Evolutionary conservation across 2,113 vertebrate species (phyloP), one percentile per base, ranked within the genome.

Genomic region (Morone chrysops): DNA sequence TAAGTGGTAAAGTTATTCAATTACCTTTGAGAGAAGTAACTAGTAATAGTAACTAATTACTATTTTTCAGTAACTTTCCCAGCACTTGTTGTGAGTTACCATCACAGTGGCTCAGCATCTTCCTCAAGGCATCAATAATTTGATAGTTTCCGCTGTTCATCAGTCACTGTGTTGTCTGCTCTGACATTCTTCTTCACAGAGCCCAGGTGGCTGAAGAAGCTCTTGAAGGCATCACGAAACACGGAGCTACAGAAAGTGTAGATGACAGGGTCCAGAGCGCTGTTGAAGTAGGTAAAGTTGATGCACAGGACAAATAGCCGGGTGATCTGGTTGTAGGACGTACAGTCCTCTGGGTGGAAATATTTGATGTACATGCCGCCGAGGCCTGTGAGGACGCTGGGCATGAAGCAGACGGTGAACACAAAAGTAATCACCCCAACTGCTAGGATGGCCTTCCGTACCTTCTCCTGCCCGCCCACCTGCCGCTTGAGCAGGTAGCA

Each of bases 371-470:
- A 70, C 6, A 73, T 1, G 0, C 17, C 59, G 1, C 45, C 18
- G 20, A 93, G n/a, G 4, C 93, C 91, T 4, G 90, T 92, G 56
- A 91, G 2, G 22, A 92, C 82, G 1, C 76, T 77, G 3, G 94
- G 94, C 71, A 92, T n/a, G 70, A 95, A 95, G 75, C 94, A 95
- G 25, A 94, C 1, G 9, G 84, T 83, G 61, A 94, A 94, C 48
- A 93, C 87, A 16, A 60, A 14, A 18, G 84, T 71, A 66, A 95
- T 82, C 45, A 80, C 51, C 14, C 63, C 6, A 1, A 95, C 85
- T 0, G 90, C 68, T 57, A 56, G 54, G 16, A 93, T 80, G 63
- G 94, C 90, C 17, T 70, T 76, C 16, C 25, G 63, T 4, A 88
- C 79, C n/a, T 14, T 91, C 41, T 36, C 18, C 16, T 81, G 60